These are phyloP conservation scores for Rallus limicola DNA, from an alignment of 2,113 vertebrate species.

Conservation along the genomic window DNA sequence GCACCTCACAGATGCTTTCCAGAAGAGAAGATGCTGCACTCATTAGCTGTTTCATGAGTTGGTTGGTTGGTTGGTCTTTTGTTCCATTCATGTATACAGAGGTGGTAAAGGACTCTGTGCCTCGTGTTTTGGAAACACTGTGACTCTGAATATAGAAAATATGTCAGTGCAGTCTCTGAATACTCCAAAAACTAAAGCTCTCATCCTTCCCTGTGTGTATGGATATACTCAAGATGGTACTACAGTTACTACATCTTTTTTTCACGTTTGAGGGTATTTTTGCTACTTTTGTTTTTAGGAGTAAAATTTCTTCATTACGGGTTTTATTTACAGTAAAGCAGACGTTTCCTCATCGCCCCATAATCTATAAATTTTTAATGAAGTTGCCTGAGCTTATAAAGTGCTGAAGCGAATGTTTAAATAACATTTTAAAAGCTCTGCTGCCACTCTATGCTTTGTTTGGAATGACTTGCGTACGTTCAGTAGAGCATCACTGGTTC, in stretches of 20 bases:
- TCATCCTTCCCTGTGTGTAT: not conserved
- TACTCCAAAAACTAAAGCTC: not conserved
- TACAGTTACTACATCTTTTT: not conserved
- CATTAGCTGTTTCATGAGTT: not conserved
- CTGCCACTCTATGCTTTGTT: not conserved
- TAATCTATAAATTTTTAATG: not conserved
- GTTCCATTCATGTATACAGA: not conserved
- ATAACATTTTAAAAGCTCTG: not conserved
- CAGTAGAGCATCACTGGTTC: not conserved
- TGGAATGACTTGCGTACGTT: not conserved
- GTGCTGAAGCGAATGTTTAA: not conserved
- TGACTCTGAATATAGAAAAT: not conserved
- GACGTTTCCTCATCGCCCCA: not conserved
- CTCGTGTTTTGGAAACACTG: not conserved
- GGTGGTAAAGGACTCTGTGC: not conserved
- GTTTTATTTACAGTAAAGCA: not conserved
- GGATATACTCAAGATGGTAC: not conserved
- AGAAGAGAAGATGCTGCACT: not conserved
- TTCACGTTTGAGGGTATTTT: not conserved
- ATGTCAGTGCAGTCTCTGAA: not conserved
- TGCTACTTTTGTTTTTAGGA: not conserved
- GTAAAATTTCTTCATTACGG: not conserved
- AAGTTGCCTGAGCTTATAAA: not conserved
- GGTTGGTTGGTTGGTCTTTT: not conserved
- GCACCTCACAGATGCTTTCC: not conserved